phyloP scores from a whole-genome alignment of 2,113 vertebrate species.

The Pedionomus torquatus region DNA sequence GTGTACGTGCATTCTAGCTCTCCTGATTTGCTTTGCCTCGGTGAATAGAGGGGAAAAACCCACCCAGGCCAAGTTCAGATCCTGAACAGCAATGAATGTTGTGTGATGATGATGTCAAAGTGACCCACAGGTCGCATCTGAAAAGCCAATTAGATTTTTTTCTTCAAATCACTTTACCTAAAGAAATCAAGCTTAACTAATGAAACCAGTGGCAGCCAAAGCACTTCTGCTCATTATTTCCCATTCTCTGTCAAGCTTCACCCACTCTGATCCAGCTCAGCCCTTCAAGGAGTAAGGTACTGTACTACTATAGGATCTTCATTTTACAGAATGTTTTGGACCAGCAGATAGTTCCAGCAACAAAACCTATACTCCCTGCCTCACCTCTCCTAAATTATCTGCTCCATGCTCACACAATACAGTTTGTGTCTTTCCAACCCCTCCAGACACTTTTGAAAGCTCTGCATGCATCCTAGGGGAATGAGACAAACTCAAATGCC shows the following conservation, averaged over 20 bases:
- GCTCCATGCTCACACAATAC: accelerated
- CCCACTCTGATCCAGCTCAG: not conserved
- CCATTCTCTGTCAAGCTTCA: not conserved
- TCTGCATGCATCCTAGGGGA: not conserved
- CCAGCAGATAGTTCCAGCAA: not conserved
- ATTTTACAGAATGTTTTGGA: not conserved
- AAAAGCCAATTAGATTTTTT: not conserved
- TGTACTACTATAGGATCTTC: no score
- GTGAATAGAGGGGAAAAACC: not conserved
- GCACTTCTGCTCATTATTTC: not conserved
- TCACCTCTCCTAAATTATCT: not conserved
- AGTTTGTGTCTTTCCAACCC: not conserved
- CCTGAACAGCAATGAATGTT: accelerated
- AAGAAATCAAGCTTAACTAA: not conserved
- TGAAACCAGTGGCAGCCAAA: not conserved
- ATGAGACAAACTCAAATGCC: not conserved
- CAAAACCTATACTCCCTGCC: not conserved
- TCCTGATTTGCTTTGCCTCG: not conserved
- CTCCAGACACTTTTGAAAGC: not conserved
- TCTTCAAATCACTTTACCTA: not conserved
- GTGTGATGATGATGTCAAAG: not conserved
- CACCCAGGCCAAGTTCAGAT: not conserved
- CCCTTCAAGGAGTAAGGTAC: not conserved
- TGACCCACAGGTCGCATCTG: not conserved
- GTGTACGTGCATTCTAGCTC: not conserved